phyloP scores from a whole-genome alignment of 23 tunicate species.

The Halocynthia aurantium region DNA sequence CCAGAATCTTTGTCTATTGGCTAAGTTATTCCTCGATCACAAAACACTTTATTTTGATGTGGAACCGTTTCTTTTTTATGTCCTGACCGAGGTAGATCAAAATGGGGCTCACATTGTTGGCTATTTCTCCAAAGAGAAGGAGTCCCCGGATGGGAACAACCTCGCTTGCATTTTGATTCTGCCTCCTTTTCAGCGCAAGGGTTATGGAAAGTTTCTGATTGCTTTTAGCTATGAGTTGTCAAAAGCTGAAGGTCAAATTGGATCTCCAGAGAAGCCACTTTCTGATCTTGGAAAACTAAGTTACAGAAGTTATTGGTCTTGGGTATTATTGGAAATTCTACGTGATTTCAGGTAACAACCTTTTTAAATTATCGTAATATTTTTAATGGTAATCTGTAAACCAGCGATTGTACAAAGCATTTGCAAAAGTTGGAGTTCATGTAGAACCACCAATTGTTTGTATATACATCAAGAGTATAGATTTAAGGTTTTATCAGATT shows the following conservation, averaged over 20 bases:
- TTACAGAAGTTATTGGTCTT: constrained; percentile 93
- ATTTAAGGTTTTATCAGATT: no score
- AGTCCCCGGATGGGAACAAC: constrained; percentile 88
- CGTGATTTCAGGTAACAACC: constrained; percentile 41
- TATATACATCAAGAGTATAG: no score
- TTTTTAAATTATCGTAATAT: no score
- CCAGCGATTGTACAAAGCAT: no score
- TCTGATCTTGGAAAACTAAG: constrained; percentile 91
- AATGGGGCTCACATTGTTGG: constrained; percentile 92
- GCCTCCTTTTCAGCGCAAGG: constrained; percentile 94
- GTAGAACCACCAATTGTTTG: no score
- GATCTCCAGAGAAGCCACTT: constrained; percentile 95
- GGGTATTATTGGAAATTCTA: constrained; percentile 76
- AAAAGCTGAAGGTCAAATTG: constrained; percentile 70
- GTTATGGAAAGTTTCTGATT: constrained; percentile 87
- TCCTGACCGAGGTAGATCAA: constrained; percentile 80
- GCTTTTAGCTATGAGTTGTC: constrained; percentile 95
- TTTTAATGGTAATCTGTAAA: no score
- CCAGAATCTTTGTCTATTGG: constrained; percentile 82
- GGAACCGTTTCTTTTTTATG: constrained; percentile 90
- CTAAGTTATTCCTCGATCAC: constrained; percentile 90
- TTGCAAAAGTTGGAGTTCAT: no score
- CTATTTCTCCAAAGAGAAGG: constrained; percentile 90
- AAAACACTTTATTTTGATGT: constrained; percentile 98
- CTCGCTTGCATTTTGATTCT: constrained; percentile 87